Conservation (phyloP, 2,888 invertebrate species). For the Physocephala rufipes region DNA sequence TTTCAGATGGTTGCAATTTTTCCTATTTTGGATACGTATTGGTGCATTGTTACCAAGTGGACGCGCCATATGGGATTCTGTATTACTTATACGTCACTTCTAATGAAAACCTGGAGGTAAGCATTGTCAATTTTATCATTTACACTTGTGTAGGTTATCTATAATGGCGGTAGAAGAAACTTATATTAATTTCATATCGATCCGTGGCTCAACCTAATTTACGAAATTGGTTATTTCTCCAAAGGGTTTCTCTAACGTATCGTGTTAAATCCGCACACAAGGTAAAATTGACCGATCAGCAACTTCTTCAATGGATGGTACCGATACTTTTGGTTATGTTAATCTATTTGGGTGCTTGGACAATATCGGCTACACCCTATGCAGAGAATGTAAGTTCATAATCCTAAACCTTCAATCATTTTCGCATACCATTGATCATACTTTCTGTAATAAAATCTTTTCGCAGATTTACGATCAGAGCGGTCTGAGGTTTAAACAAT, state of each 20-base stretch:
- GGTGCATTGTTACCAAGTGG: constrained; percentile 93
- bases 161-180: no score
- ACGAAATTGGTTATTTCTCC: neutral
- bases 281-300: constrained; percentile 91
- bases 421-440: neutral
- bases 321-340: constrained; percentile 90
- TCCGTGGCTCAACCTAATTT: neutral
- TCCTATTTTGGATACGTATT: constrained; percentile 83
- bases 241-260: constrained; percentile 88
- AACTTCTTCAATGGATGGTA: constrained; percentile 91
- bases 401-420: neutral
- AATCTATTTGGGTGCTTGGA: constrained; percentile 90
- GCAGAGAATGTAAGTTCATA: constrained; percentile 74
- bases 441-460: neutral
- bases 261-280: constrained; percentile 93
- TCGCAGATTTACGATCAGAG: constrained; percentile 75
- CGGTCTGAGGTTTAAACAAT: constrained; percentile 86
- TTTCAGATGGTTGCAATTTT: constrained; percentile 90
- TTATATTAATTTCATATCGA: neutral
- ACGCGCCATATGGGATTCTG: constrained; percentile 92
- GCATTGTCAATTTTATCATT: constrained; percentile 28
- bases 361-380: constrained; percentile 84
- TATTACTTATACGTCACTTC: constrained; percentile 88
- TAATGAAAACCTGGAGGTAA: constrained; percentile 96
- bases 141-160: no score